A percentile compares a stretch with the other conserved stretches of the same genome.
Conservation (phyloP, 2,888 invertebrate species). For the Eutolmus rufibarbis region DNA sequence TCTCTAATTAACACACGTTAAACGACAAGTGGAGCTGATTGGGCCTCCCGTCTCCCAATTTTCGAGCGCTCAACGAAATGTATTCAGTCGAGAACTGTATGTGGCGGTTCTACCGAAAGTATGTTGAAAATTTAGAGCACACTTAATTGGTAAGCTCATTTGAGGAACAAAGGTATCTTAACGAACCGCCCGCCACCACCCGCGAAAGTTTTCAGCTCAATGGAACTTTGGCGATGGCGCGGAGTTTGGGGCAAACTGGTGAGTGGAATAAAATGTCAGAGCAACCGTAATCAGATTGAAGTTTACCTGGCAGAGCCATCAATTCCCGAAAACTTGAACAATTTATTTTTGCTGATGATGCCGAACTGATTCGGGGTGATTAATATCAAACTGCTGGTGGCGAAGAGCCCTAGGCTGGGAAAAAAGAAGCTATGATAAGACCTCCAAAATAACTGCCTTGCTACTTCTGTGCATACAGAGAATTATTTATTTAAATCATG, state of each 20-base stretch:
- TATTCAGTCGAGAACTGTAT: neutral
- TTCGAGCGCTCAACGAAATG: neutral
- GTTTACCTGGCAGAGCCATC: neutral
- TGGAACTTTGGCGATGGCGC: neutral
- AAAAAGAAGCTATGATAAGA: neutral
- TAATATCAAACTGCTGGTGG: neutral
- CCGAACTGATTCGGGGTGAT: neutral
- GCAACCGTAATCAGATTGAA: neutral
- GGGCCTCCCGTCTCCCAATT: neutral
- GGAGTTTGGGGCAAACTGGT: neutral
- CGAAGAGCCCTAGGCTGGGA: neutral
- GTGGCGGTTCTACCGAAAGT: neutral
- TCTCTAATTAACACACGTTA: conserved; percentile 1
- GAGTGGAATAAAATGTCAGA: neutral
- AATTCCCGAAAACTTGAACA: neutral
- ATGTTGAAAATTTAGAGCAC: conserved; percentile 9
- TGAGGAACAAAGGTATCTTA: conserved; percentile 26
- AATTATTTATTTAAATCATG: neutral
- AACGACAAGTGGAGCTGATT: conserved; percentile 7
- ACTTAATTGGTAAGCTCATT: conserved; percentile 25
- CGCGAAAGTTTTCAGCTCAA: neutral
- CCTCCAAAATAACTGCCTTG: neutral
- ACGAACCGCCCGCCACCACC: conserved; percentile 2
- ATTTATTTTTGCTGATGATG: neutral
- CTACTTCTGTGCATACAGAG: neutral